A percentile compares a stretch with the other conserved stretches of the same genome.
Evolutionary conservation across 1,140 invertebrate genomes (phyloP).

Genomic region (Nymphalis io): DNA sequence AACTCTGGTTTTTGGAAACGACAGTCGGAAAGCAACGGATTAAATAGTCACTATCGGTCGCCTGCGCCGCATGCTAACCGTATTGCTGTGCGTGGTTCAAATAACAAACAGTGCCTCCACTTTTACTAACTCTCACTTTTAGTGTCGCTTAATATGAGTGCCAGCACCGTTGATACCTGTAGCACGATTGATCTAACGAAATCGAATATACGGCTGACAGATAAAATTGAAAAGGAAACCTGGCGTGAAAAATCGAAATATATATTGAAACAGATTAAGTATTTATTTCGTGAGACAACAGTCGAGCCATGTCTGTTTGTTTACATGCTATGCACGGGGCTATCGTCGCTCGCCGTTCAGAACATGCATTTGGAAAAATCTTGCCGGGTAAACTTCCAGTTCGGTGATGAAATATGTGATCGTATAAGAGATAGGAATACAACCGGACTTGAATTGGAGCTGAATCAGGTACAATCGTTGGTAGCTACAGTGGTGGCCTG

Average conservation of each 20-base stretch:
- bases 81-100: conserved; percentile 55
- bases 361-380: conserved; percentile 80
- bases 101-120: conserved; percentile 52
- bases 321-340: conserved; percentile 69
- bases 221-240: conserved; percentile 43
- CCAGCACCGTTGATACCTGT: conserved; percentile 53
- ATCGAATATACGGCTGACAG: conserved; percentile 65
- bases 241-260: conserved; percentile 64
- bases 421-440: conserved; percentile 79
- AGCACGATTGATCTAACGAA: conserved; percentile 61
- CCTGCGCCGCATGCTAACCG: conserved; percentile 43
- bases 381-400: conserved; percentile 83
- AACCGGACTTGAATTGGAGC: conserved; percentile 68
- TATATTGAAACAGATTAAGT: conserved; percentile 58
- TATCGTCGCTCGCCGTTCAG: conserved; percentile 70
- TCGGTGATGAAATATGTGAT: conserved; percentile 81
- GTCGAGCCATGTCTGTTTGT: conserved; percentile 74
- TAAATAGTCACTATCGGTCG: conserved; percentile 57
- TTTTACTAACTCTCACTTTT: conserved; percentile 71
- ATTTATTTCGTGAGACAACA: conserved; percentile 60
- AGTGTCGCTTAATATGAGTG: conserved; percentile 56
- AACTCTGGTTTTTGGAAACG: conserved; percentile 71
- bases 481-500: conserved; percentile 82
- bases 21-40: conserved; percentile 61
- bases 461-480: conserved; percentile 81